Conservation (phyloP, 2,113 vertebrate genomes). For the Lepus americanus region DNA sequence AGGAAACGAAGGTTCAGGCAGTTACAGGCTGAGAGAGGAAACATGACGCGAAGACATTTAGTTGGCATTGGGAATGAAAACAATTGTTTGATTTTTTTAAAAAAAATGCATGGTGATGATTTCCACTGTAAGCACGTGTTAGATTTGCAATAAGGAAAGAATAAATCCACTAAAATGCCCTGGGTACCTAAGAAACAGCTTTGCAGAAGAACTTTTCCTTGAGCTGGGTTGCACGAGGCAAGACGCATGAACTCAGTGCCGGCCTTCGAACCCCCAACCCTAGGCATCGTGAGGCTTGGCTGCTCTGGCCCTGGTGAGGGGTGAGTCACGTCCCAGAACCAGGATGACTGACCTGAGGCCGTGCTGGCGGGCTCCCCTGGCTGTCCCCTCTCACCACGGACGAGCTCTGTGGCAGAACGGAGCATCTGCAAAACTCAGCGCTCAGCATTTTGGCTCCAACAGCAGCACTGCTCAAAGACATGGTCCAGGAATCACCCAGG, state of each 20-base stretch:
- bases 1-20: neutral
- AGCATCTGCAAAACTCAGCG: neutral
- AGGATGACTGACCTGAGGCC: neutral
- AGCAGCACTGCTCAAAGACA: slow-evolving; percentile 12
- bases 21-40: neutral
- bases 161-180: neutral
- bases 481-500: neutral
- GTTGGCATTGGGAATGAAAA: neutral
- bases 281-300: neutral
- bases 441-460: neutral
- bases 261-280: neutral
- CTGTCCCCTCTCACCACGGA: neutral
- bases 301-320: neutral
- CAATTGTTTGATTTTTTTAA: neutral
- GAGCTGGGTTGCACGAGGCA: neutral
- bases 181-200: neutral
- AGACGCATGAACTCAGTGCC: neutral
- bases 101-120: neutral
- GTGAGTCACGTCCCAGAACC: neutral
- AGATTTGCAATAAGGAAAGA: slow-evolving; percentile 39
- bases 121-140: slow-evolving; percentile 8
- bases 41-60: neutral
- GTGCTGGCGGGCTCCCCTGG: neutral
- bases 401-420: neutral
- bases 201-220: neutral